Evolutionary conservation across 92 coral and sea anemone species (phyloP), one percentile per base, ranked within the genome.

Genomic region (Chrysogorgia sp.): DNA sequence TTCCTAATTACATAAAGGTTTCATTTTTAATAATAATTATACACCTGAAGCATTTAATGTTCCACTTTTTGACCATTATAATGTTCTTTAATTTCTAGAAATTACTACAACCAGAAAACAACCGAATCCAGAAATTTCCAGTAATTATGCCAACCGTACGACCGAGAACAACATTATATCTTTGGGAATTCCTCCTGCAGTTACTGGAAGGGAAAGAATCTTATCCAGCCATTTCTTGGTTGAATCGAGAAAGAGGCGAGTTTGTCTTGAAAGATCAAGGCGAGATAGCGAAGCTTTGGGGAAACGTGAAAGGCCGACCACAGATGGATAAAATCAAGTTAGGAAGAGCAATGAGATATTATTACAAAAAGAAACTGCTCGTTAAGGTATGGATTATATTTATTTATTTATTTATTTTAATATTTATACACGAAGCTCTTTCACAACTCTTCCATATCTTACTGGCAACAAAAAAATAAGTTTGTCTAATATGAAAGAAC

Each of bases 211-310:
- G 79, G 3, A 41, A 72, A 34, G 64, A 72, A 32, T 26, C 13
- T 40, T 72, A 65, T 30, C 63, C 79, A 7, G 79, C 79, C 1
- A 72, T 72, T 22, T 72, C 79, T 9, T 72, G 79, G 79, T 43
- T 72, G 34, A 72, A 72, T 50, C 63, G 79, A 19, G 79, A 72
- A 26, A 58, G 43, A n/a, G 79, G 79, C 17, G 79, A 72, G 34
- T 72, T 72, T 15, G 79, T 72, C 6, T 59, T 72, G 21, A 72
- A 72, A 72, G 79, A 72, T 31, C 79, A 72, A 41, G 55, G 79
- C 17, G 79, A 53, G 22, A 72, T 72, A 17, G 79, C 79, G 0
- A 56, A 72, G 26, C 31, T 72, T 26, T 72, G 79, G 79, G 79
- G 79, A 1, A 72, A 24, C 21, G 79, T 72, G 34, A 72, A 72